Conservation (phyloP, 92 coral and sea anemone genomes). For the Chrysogorgia sp. region DNA sequence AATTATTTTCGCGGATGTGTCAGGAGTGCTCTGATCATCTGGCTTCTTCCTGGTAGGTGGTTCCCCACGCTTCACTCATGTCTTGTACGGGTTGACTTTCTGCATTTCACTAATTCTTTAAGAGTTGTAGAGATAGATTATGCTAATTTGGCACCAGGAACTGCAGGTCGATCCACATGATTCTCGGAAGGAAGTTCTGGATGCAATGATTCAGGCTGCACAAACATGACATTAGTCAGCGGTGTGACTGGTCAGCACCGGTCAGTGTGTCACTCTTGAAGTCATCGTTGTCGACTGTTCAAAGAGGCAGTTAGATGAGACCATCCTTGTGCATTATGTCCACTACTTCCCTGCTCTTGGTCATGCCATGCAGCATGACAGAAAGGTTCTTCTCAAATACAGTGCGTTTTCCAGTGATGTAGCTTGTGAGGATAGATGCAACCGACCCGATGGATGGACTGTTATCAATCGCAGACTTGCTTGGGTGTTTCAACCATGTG, state of each 20-base stretch:
- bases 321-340: slow-evolving; percentile 14
- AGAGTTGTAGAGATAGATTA: neutral
- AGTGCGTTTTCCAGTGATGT: slow-evolving; percentile 25
- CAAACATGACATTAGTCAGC: slow-evolving; percentile 29
- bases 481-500: slow-evolving; percentile 8
- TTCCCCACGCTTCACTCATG: slow-evolving; percentile 24
- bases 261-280: too few relatives aligned
- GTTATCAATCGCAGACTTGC: slow-evolving; percentile 4
- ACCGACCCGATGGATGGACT: slow-evolving; percentile 7
- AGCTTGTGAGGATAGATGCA: slow-evolving; percentile 15
- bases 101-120: slow-evolving; percentile 6
- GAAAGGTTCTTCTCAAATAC: neutral
- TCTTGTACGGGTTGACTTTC: too few relatives aligned
- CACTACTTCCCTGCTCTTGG: slow-evolving; percentile 15
- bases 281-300: slow-evolving; percentile 28
- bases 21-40: neutral
- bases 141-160: too few relatives aligned
- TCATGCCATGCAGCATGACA: slow-evolving; percentile 19
- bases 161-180: neutral
- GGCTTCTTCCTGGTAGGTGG: slow-evolving; percentile 23
- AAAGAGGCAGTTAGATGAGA: slow-evolving; percentile 7
- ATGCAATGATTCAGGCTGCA: too few relatives aligned
- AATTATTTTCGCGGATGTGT: neutral
- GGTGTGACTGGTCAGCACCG: slow-evolving; percentile 23
- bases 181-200: slow-evolving; percentile 14